These are phyloP conservation scores for Phycodurus eques DNA, from an alignment of 2,113 vertebrate genomes.

Conservation along the genomic window DNA sequence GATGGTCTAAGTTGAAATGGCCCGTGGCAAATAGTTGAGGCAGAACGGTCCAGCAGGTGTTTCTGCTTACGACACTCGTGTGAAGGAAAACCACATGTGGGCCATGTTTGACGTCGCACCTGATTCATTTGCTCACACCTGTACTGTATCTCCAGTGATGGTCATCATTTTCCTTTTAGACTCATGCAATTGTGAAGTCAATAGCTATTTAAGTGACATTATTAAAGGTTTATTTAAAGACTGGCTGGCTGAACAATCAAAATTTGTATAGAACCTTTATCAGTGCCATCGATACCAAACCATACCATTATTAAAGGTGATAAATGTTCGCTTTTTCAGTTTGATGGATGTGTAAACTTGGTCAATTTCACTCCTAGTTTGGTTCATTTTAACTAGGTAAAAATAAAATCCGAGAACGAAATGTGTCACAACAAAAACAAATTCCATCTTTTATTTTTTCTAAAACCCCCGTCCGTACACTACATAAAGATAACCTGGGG, in stretches of 20 bases:
- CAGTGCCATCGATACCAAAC: no score
- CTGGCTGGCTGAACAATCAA: neutral
- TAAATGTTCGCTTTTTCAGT: no score
- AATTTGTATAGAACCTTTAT: no score
- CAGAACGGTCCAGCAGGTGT: conserved; percentile 62
- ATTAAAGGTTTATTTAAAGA: neutral
- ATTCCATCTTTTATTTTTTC: no score
- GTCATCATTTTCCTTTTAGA: neutral
- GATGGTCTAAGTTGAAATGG: conserved; percentile 67
- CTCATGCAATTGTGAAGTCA: neutral
- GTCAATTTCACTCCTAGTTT: no score
- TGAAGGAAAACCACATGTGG: conserved; percentile 40
- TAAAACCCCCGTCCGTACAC: no score
- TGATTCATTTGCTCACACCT: conserved; percentile 1
- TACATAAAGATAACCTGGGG: no score
- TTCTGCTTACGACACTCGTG: conserved; percentile 50
- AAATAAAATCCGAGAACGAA: no score
- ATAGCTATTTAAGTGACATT: neutral
- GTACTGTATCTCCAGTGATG: neutral
- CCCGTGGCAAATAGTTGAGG: conserved; percentile 52
- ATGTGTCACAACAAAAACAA: no score
- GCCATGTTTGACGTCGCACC: conserved; percentile 30
- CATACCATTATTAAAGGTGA: no score
- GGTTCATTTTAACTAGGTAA: no score
- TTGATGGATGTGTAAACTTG: no score